phyloP scores from a whole-genome alignment of 2,797 vertebrate species.

The Mus caroli region DNA sequence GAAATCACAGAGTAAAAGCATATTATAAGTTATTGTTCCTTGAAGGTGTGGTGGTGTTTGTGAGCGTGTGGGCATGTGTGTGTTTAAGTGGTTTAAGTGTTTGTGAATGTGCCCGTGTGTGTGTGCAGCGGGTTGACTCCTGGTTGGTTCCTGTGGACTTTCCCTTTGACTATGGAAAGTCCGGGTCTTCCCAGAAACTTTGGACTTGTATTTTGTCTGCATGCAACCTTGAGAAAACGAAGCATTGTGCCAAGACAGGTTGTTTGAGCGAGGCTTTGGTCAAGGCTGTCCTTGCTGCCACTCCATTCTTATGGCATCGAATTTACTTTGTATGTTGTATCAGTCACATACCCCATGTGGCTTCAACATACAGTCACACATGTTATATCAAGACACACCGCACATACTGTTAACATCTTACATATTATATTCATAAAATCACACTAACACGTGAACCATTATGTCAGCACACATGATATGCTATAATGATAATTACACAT shows the following conservation, averaged over 20 bases:
- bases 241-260: too few species aligned
- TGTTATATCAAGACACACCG: fast-evolving
- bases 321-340: fast-evolving
- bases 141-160: conserved; percentile 33
- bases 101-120: too few species aligned
- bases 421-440: neutral
- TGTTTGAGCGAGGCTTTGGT: neutral
- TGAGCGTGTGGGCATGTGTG: too few species aligned
- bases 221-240: neutral
- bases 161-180: conserved; percentile 57
- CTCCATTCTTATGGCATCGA: too few species aligned
- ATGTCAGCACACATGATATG: fast-evolving
- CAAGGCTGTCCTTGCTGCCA: neutral
- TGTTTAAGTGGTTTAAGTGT: too few species aligned
- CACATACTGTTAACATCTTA: too few species aligned
- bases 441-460: too few species aligned
- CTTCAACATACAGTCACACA: fast-evolving
- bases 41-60: neutral
- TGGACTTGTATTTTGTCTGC: neutral
- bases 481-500: neutral
- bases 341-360: fast-evolving
- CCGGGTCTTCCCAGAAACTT: conserved; percentile 37
- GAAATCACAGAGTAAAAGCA: neutral
- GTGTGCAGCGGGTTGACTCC: neutral
- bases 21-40: neutral